Evolutionary conservation across 2,113 vertebrate species (phyloP).

Genomic region (Peromyscus leucopus): DNA sequence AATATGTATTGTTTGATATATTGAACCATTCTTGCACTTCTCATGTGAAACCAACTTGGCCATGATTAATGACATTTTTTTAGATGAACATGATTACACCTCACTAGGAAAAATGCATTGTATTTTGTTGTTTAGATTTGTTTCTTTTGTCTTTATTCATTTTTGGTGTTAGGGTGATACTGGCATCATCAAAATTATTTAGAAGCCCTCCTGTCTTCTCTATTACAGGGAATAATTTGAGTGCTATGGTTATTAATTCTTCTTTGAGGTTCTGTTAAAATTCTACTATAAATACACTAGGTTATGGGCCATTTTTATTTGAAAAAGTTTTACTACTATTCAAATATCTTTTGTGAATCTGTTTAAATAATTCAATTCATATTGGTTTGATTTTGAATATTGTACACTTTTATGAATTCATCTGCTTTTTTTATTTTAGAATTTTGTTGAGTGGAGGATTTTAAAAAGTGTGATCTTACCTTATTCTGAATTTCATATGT

Average conservation of each 20-base stretch:
- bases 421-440: neutral
- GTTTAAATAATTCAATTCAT: neutral
- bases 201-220: neutral
- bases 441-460: neutral
- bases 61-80: neutral
- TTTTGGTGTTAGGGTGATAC: neutral
- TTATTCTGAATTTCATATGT: neutral
- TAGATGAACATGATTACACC: neutral
- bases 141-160: neutral
- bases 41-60: neutral
- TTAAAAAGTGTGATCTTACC: neutral
- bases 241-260: neutral
- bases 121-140: neutral
- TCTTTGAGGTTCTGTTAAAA: neutral
- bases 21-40: neutral
- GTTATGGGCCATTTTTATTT: neutral
- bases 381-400: neutral
- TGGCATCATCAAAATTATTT: neutral
- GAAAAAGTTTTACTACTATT: neutral
- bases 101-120: neutral
- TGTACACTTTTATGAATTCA: neutral
- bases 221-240: neutral
- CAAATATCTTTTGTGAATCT: neutral
- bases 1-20: neutral
- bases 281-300: neutral